Base-by-base conservation (phyloP, 2,888 invertebrate species). In the Argyresthia albistria region DNA sequence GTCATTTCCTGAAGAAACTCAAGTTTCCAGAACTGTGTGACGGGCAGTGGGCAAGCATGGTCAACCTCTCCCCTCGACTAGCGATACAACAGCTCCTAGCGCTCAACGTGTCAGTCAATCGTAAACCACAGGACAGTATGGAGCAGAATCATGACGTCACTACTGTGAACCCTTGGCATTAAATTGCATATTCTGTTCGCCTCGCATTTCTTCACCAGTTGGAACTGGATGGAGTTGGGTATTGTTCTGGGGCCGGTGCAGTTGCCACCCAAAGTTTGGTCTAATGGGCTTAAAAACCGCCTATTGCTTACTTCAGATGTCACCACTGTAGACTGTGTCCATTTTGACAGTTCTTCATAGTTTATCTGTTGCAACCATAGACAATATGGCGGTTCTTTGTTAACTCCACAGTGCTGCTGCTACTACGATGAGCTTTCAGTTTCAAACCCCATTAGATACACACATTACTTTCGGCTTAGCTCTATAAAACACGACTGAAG, bases 1-100 rank as follows among this genome's bases (percentile, higher is more conserved):
- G 94, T 0, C 89, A 90, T 59, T 88, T 90, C 42, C 75, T 94
- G 43, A 90, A 91, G 60, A 91, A 91, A 54, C 86, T 94, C 63
- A 90, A 91, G 54, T 93, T 93, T 60, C 91, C 92, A 35, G 92
- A 92, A 58, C 88, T 94, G 0, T 94, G 94, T 65, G 89, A 93
- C 4, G 93, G 93, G 0, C 93, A 93, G 61, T 94, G 93, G 93
- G 93, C 93, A 16, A 93, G 93, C 60, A 93, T 93, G 93, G 89
- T 91, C 37, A 91, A 92, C 60, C 76, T 93, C 3, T 89, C 91
- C 0, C 92, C 93, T 0, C 80, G 93, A 46, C 70, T 93, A 11
- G 91, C 93, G 0, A 78, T 93, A 57, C 84, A 88, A 53, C 88
- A 88, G 51, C 72, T 88, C 0, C 59, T 88, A 35, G 84, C 88